Conservation (phyloP, 2,888 invertebrate species). For the Syrphus vitripennis region DNA sequence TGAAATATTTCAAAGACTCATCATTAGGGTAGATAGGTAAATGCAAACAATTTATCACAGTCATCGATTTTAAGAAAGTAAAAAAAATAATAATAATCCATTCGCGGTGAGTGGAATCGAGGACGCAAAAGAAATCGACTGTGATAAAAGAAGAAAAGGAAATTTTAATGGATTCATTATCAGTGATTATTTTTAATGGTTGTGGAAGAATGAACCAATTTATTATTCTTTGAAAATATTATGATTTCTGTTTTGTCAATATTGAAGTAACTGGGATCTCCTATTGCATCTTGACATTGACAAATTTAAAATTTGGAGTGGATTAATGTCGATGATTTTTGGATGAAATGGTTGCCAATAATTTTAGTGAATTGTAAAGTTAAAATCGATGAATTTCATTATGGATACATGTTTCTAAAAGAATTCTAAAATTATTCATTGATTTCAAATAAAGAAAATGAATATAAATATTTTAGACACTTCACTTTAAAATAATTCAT, state of each 20-base stretch:
- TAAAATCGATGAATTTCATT: not conserved
- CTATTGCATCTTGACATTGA: constrained; percentile 20
- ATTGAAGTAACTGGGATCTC: not conserved
- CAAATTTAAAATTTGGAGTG: not conserved
- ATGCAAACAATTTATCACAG: constrained; percentile 38
- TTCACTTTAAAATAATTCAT: too few species aligned
- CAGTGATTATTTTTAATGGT: constrained; percentile 41
- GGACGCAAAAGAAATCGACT: not conserved
- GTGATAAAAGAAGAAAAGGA: constrained; percentile 20
- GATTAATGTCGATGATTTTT: not conserved
- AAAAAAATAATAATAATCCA: constrained; percentile 18
- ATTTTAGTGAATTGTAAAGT: not conserved
- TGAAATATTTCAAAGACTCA: not conserved
- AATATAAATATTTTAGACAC: too few species aligned
- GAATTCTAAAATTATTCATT: too few species aligned
- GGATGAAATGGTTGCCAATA: not conserved
- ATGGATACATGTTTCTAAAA: not conserved
- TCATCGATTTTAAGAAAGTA: constrained; percentile 14
- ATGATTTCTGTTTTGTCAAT: not conserved
- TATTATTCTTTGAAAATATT: not conserved
- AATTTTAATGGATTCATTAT: constrained; percentile 57
- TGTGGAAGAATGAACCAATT: constrained; percentile 10
- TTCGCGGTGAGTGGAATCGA: constrained; percentile 26
- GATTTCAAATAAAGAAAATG: too few species aligned
- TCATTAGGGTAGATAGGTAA: not conserved